Conservation (phyloP, 2,797 vertebrate genomes). For the Leptoclinus maculatus region DNA sequence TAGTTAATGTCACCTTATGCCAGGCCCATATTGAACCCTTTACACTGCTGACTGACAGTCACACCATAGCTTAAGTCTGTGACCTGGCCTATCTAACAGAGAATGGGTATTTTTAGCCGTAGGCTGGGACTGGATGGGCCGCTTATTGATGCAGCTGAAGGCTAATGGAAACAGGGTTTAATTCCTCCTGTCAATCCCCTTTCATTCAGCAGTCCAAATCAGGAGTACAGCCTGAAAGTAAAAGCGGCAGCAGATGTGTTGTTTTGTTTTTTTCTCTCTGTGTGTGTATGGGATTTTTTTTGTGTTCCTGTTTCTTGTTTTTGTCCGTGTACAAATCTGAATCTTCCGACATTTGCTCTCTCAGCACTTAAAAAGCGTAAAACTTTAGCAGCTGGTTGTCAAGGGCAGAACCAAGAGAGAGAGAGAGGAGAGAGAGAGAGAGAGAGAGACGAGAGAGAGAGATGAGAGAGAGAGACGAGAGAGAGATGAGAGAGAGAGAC, state of each 20-base stretch:
- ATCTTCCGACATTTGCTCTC: slow-evolving; percentile 20
- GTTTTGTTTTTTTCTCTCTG: slow-evolving; percentile 6
- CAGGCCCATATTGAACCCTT: slow-evolving; percentile 47
- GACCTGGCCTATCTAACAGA: slow-evolving; percentile 71
- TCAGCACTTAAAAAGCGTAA: slow-evolving; percentile 31
- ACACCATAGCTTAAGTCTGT: slow-evolving; percentile 72
- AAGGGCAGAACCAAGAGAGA: slow-evolving; percentile 53
- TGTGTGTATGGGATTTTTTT: neutral
- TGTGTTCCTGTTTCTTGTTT: neutral
- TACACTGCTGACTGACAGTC: slow-evolving; percentile 47
- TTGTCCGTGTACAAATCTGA: neutral
- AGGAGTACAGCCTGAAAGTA: slow-evolving; percentile 44
- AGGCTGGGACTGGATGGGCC: slow-evolving; percentile 65
- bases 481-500: no score
- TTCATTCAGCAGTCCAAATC: slow-evolving; percentile 63
- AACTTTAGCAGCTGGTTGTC: slow-evolving; percentile 59
- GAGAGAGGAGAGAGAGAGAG: neutral
- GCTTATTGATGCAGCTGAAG: slow-evolving; percentile 70
- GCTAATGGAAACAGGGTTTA: slow-evolving; percentile 74
- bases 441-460: no score
- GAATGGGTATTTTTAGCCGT: slow-evolving; percentile 77
- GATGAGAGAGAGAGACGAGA: slow-evolving; percentile 25
- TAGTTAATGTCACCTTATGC: slow-evolving; percentile 57
- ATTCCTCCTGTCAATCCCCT: slow-evolving; percentile 72
- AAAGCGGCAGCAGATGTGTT: slow-evolving; percentile 39